phyloP scores from a whole-genome alignment of 92 coral and sea anemone genomes.

The Palythoa heliodiscus region DNA sequence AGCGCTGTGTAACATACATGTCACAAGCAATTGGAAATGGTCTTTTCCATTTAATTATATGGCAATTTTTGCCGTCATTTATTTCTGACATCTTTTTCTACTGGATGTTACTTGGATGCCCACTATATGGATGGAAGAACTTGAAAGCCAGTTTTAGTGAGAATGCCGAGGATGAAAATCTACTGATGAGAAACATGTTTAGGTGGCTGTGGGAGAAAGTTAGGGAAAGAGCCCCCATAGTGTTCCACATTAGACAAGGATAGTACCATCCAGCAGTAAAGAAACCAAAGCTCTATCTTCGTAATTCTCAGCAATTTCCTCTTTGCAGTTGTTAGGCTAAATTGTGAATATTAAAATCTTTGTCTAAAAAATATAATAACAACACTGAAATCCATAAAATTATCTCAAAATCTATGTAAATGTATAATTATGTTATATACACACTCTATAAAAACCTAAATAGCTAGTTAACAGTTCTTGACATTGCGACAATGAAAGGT shows the following conservation, averaged over 20 bases:
- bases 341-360: too few species aligned
- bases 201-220: conserved; percentile 76
- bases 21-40: conserved; percentile 66
- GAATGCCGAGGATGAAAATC: conserved; percentile 43
- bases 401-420: too few species aligned
- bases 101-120: conserved; percentile 80
- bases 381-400: too few species aligned
- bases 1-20: conserved; percentile 21
- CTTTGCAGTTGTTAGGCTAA: too few species aligned
- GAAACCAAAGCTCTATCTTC: too few species aligned
- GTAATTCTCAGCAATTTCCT: too few species aligned
- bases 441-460: too few species aligned
- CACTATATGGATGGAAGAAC: conserved; percentile 80
- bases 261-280: background rate
- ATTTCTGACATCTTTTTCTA: conserved; percentile 78
- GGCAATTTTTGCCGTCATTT: conserved; percentile 72
- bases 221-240: conserved; percentile 36
- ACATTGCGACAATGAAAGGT: too few species aligned
- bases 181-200: conserved; percentile 33
- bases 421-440: too few species aligned
- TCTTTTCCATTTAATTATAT: conserved; percentile 60
- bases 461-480: too few species aligned
- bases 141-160: conserved; percentile 58
- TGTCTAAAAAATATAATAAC: too few species aligned
- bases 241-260: conserved; percentile 17